Evolutionary conservation across 2,113 vertebrate species (phyloP).

Genomic region (Corvus hawaiiensis): DNA sequence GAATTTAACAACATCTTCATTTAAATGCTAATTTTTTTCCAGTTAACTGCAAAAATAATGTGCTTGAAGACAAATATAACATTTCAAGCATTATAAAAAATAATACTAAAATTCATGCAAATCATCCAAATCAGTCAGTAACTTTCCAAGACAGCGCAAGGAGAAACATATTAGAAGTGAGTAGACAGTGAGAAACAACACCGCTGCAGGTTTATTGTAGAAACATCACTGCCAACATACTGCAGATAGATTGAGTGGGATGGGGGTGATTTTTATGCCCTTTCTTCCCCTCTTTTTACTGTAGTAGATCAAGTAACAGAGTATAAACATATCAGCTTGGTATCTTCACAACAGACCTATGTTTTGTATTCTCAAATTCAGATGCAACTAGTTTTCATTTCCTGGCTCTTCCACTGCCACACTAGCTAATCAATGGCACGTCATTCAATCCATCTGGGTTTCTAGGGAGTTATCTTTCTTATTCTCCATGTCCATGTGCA

Average conservation of each 20-base stretch:
- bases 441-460: neutral
- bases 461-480: neutral
- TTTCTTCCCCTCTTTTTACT: neutral
- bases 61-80: constrained; percentile 26
- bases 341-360: neutral
- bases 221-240: neutral
- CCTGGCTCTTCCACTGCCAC: neutral
- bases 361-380: neutral
- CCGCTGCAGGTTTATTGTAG: neutral
- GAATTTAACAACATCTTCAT: constrained; percentile 45
- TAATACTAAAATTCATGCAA: neutral
- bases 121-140: neutral
- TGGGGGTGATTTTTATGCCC: accelerated
- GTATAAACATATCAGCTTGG: neutral
- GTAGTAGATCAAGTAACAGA: neutral
- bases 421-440: neutral
- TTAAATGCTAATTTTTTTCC: constrained; percentile 42
- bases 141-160: neutral
- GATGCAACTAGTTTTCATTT: neutral
- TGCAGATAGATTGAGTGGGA: neutral
- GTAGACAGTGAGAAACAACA: neutral
- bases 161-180: neutral
- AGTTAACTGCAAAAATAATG: constrained; percentile 14
- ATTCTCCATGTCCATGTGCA: neutral
- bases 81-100: constrained; percentile 10